Base-by-base conservation (phyloP, 37 sponge, comb jelly and placozoan species). In the Ianthella basta region DNA sequence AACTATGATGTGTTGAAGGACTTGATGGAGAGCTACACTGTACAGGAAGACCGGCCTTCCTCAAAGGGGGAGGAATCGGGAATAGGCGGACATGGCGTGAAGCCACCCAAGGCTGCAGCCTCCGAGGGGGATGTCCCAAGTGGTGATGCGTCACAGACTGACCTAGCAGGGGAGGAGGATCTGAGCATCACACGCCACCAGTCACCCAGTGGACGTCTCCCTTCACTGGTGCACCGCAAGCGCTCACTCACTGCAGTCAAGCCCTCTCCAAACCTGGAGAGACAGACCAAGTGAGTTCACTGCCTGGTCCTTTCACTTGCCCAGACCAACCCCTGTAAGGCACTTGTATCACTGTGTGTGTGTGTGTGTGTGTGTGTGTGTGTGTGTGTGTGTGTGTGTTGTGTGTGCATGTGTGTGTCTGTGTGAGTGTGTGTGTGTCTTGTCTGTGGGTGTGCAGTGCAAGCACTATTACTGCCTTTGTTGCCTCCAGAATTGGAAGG, bases 1-100 rank as follows among this genome's bases (percentile, higher is more conserved):
- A 96, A 96, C 84, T 96, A 96, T 65, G 97, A 96, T 70, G 94
- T 96, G 0, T 55, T 96, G 68, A 83, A 82, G 64, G 95, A 94
- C 60, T 59, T 96, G 63, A 83, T 39, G 63, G 82, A 81, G 34
- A 50, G n/a, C 34, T 55, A 59, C 63, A 63, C 50, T 44, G 50
- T 44, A 8, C 50, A 44, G 50, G 50, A 44, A 8, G 50, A 44
- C 3, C 3, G 50, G 50, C 50, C 50, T 44, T 44, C 50, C 8
- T 44, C 50, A 44, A 3, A 44, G 8, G 50, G 50, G 8, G 50
- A 44, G 50, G 50, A 44, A 8, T 10, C 50, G 8, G 50, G 3
- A 44, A 44, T 8, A 44, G 50, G 50, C 50, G 50, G 8, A 8
- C 50, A 3, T 44, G 50, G 50, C 3, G 50, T 44, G 6, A 44